These are phyloP conservation scores for Helicolenus hilgendorfi DNA, from an alignment of 2,797 vertebrate genomes.

Conservation along the genomic window DNA sequence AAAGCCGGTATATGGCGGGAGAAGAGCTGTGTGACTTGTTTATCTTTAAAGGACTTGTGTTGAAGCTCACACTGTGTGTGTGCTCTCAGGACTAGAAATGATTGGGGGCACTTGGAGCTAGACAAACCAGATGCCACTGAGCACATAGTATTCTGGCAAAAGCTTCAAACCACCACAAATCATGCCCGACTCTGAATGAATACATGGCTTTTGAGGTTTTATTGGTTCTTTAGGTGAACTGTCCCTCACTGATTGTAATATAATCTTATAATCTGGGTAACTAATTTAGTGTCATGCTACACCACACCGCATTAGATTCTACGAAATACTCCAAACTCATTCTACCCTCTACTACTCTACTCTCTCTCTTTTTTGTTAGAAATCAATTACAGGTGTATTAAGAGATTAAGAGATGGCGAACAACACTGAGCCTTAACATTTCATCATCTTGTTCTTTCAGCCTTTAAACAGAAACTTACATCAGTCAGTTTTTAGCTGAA, in stretches of 20 bases:
- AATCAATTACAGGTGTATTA: slow-evolving; percentile 9
- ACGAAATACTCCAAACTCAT: neutral
- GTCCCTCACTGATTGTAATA: neutral
- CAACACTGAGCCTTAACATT: neutral
- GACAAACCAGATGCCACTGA: slow-evolving; percentile 8
- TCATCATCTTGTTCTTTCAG: slow-evolving; percentile 6
- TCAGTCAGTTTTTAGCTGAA: neutral
- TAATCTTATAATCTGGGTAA: neutral
- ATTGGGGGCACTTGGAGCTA: neutral
- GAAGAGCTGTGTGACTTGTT: neutral
- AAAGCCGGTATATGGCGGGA: neutral
- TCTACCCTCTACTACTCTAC: neutral
- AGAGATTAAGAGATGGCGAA: neutral
- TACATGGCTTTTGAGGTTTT: neutral
- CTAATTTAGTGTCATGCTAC: neutral
- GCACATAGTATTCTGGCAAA: neutral
- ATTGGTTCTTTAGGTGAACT: neutral
- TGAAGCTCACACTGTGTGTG: neutral
- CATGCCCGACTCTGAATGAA: neutral
- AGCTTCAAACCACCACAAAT: slow-evolving; percentile 1
- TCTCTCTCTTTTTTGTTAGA: neutral
- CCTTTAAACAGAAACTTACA: neutral
- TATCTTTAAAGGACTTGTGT: slow-evolving; percentile 5
- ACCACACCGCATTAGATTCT: neutral
- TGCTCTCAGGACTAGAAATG: neutral